phyloP scores from a whole-genome alignment of 2,113 vertebrate genomes.

The Murina feae region DNA sequence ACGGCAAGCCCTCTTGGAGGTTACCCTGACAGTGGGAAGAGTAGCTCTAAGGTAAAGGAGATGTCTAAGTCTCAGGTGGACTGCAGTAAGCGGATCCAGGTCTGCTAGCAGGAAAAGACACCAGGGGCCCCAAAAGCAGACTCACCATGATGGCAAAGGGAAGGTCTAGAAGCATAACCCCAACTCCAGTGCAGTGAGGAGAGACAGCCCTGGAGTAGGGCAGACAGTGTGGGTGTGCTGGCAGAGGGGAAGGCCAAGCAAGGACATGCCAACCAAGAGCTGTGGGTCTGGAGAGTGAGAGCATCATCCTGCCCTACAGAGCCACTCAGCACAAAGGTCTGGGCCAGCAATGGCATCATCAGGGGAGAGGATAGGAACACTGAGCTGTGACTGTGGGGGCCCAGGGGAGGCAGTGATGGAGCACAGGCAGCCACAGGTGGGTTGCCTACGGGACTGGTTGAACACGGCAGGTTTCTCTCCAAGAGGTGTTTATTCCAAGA shows the following conservation, averaged over 20 bases:
- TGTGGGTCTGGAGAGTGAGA: too few species aligned
- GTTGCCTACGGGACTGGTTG: not conserved
- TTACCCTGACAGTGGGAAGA: not conserved
- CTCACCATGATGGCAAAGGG: not conserved
- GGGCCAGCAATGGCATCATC: fast-evolving
- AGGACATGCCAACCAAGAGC: not conserved
- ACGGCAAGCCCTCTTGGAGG: not conserved
- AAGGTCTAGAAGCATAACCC: not conserved
- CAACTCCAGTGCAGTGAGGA: not conserved
- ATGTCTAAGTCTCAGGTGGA: not conserved
- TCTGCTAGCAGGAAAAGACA: not conserved
- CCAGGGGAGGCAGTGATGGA: too few species aligned
- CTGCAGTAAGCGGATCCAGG: not conserved
- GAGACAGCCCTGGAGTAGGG: fast-evolving
- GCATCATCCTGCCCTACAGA: not conserved
- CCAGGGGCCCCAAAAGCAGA: not conserved
- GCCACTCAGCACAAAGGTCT: not conserved
- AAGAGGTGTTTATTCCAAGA: not conserved
- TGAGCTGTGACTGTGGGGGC: not conserved
- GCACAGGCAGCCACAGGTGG: too few species aligned
- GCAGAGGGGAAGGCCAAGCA: too few species aligned
- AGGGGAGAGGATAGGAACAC: too few species aligned
- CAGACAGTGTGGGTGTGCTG: not conserved
- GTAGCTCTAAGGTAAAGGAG: not conserved
- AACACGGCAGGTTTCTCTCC: not conserved